Evolutionary conservation across 2,888 invertebrate species (phyloP), one percentile per base, ranked within the genome.

Genomic region (Diarsia dahlii): DNA sequence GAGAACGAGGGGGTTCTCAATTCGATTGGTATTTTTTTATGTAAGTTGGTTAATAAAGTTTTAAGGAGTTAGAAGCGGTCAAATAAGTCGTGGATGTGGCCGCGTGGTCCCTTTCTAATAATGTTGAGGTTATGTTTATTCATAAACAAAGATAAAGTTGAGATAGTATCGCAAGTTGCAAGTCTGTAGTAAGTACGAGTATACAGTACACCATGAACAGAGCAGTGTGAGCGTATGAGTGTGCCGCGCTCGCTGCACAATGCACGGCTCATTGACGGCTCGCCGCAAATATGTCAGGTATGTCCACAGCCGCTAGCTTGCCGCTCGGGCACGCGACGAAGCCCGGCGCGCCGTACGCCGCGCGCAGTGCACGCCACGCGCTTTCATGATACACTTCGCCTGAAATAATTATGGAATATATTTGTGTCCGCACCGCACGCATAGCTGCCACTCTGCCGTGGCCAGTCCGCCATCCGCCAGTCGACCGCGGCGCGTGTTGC

Each of bases 321-420:
- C 63, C 50, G 73, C 54, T 54, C 60, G 39, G 56, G 28, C 15
- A 56, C 23, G 34, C 13, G 23, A 18, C 52, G 23, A 46, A 28
- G 28, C n/a, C 28, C 13, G 10, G 12, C 34, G 58, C 64, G n/a
- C 60, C 34, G 34, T 50, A 39, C 45, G 65, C 60, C 46, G 20
- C 39, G 20, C 60, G 60, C 76, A 20, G 15, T 74, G 28, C 39
- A 28, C 23, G n/a, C 23, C 23, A 12, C 60, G 74, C 70, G 86
- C 67, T 84, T 83, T 68, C 84, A 74, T 78, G 74, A 78, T 78
- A 73, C 72, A 72, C 73, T 72, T 71, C 62, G 87, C 81, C 87
- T 86, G 85, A 86, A 86, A 87, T 87, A 84, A 87, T 84, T 78
- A 82, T 82, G 82, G 84, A 81, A 85, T 82, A 84, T 81, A 83